Conservation (phyloP, 2,888 invertebrate species). For the Podabrus alpinus region DNA sequence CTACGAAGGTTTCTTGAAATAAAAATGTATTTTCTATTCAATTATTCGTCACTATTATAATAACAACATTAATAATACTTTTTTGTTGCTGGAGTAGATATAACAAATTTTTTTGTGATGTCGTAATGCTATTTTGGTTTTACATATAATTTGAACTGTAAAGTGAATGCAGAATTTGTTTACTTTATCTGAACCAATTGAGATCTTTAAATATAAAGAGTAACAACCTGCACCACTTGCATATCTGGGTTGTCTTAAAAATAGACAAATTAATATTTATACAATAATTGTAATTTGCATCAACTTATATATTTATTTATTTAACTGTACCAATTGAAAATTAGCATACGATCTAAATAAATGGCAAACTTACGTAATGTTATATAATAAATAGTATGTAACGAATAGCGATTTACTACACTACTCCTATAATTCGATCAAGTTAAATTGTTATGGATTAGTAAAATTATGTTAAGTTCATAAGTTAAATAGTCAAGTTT, state of each 20-base stretch:
- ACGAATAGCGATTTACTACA: background rate
- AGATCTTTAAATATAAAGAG: slow-evolving; percentile 18
- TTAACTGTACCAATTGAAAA: background rate
- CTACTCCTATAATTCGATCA: slow-evolving; percentile 8
- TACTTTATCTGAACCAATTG: slow-evolving; percentile 9
- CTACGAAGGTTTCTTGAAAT: background rate
- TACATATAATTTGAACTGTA: background rate
- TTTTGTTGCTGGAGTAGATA: background rate
- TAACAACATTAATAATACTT: background rate
- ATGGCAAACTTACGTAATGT: background rate
- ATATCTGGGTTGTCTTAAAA: slow-evolving; percentile 21
- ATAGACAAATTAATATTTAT: slow-evolving; percentile 2
- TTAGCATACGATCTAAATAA: background rate
- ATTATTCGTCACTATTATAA: background rate
- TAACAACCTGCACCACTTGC: slow-evolving; percentile 16
- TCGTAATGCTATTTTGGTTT: background rate
- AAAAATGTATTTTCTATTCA: background rate
- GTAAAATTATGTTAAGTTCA: slow-evolving; percentile 20
- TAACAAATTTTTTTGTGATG: background rate
- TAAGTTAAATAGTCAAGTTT: background rate
- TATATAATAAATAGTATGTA: background rate
- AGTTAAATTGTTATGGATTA: slow-evolving; percentile 16
- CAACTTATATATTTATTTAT: background rate
- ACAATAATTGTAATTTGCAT: background rate
- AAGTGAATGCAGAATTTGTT: slow-evolving; percentile 5